Evolutionary conservation across 2,888 invertebrate species (phyloP), one percentile per base, ranked within the genome.

Genomic region (Idaea dimidiata): DNA sequence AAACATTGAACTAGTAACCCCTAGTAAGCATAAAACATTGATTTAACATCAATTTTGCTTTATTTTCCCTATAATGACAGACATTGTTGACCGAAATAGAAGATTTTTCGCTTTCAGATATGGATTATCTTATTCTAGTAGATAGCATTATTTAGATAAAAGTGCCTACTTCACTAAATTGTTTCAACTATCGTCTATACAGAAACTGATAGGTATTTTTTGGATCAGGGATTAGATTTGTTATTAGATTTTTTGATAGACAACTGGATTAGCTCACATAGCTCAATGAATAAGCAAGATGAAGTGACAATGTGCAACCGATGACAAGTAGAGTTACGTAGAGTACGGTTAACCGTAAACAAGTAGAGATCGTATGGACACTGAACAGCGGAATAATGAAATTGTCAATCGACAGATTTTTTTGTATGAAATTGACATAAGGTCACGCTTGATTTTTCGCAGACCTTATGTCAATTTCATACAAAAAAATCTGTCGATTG

Each of bases 151-250:
- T 14, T 43, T 43, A 43, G 16, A 59, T 53, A 65, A 56, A 54
- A 64, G 43, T 43, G 43, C 43, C 10, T 3, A 43, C 43, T 10
- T 43, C 43, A 43, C 43, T 1, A 43, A 14, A 43, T 8, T 43
- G 8, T 43, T 43, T 14, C 43, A 43, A 43, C 43, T 43, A 43
- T 7, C 43, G 8, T 43, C 8, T 43, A 43, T 43, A 43, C 43
- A 43, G 43, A 14, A 14, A 43, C 14, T 43, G 10, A 10, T 59
- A 59, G 16, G 62, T 66, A 43, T 10, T 43, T 43, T 8, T 43
- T 43, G 43, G 8, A 8, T 43, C 14, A 14, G 10, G 8, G 10
- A 14, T 43, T 3, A 24, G 6, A 43, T 43, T 43, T 3, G 43
- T 43, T 8, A 43, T 8, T 7, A 24, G 24, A 5, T 24, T 24